Conservation (phyloP, 2,888 invertebrate species). For the Cosmopolites sordidus region DNA sequence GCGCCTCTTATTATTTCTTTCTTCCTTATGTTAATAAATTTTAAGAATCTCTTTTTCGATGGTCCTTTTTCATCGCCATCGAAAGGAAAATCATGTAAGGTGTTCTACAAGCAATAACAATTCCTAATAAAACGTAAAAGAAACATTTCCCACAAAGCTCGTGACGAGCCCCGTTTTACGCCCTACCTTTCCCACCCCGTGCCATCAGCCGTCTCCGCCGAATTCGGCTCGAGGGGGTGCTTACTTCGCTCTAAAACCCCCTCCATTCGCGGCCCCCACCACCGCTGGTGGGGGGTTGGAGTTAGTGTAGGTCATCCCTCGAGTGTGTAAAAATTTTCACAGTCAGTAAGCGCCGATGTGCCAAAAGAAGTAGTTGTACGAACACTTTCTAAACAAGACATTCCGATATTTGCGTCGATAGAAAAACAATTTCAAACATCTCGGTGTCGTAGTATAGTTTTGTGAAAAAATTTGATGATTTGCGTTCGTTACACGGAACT, state of each 20-base stretch:
- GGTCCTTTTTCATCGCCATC: too few species aligned
- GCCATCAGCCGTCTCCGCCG: constrained; percentile 15
- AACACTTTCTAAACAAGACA: constrained; percentile 24
- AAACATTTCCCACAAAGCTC: constrained; percentile 13
- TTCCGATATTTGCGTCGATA: constrained; percentile 3
- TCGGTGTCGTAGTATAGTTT: constrained; percentile 3
- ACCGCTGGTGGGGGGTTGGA: constrained; percentile 42
- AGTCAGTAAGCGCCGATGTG: constrained; percentile 43
- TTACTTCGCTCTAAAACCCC: constrained; percentile 22
- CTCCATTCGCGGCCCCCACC: constrained; percentile 30
- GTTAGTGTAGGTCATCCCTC: constrained; percentile 49
- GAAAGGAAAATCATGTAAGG: too few species aligned
- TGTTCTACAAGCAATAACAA: too few species aligned
- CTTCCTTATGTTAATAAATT: too few species aligned
- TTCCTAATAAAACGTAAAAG: neutral
- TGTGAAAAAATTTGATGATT: constrained; percentile 12
- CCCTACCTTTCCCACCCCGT: constrained; percentile 12
- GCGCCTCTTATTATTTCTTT: too few species aligned
- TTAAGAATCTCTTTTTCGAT: too few species aligned
- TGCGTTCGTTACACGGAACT: constrained; percentile 11
- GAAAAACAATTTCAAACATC: neutral
- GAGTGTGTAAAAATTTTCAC: constrained; percentile 44
- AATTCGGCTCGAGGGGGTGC: constrained; percentile 18
- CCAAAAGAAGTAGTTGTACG: neutral
- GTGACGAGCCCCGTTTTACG: constrained; percentile 9